phyloP scores from a whole-genome alignment of 2,888 invertebrate genomes.

The Macrosoma leucophasiata region DNA sequence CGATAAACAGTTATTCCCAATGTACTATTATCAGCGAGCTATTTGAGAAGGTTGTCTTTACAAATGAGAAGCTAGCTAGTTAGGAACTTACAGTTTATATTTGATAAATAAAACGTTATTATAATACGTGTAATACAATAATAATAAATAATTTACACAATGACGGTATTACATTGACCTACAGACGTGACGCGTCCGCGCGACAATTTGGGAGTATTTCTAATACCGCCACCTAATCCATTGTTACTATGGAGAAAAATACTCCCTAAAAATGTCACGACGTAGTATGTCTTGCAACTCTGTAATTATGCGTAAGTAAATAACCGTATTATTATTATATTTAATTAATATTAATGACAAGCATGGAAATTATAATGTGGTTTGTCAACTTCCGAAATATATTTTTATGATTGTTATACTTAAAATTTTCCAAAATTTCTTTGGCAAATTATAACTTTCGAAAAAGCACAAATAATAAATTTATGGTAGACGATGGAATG shows the following conservation, averaged over 20 bases:
- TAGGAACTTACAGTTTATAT: slow-evolving; percentile 73
- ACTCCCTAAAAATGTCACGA: slow-evolving; percentile 55
- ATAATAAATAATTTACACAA: slow-evolving; percentile 71
- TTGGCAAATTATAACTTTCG: slow-evolving; percentile 59
- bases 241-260: slow-evolving; percentile 45
- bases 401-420: slow-evolving; percentile 45
- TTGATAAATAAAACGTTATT: slow-evolving; percentile 59
- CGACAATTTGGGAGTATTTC: slow-evolving; percentile 64
- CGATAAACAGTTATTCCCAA: slow-evolving; percentile 42
- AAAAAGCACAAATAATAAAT: slow-evolving; percentile 46
- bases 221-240: slow-evolving; percentile 34
- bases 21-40: slow-evolving; percentile 43
- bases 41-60: slow-evolving; percentile 45
- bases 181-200: slow-evolving; percentile 32
- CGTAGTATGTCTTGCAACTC: slow-evolving; percentile 43
- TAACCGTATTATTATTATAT: slow-evolving; percentile 48
- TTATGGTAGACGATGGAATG: slow-evolving; percentile 57
- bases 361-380: slow-evolving; percentile 45
- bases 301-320: slow-evolving; percentile 65
- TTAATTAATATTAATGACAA: slow-evolving; percentile 55
- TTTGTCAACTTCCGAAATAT: slow-evolving; percentile 34
- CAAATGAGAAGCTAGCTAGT: slow-evolving; percentile 67
- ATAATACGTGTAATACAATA: slow-evolving; percentile 42
- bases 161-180: slow-evolving; percentile 52
- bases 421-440: slow-evolving; percentile 52